phyloP scores from a whole-genome alignment of 2,113 vertebrate species.

The Conger conger region DNA sequence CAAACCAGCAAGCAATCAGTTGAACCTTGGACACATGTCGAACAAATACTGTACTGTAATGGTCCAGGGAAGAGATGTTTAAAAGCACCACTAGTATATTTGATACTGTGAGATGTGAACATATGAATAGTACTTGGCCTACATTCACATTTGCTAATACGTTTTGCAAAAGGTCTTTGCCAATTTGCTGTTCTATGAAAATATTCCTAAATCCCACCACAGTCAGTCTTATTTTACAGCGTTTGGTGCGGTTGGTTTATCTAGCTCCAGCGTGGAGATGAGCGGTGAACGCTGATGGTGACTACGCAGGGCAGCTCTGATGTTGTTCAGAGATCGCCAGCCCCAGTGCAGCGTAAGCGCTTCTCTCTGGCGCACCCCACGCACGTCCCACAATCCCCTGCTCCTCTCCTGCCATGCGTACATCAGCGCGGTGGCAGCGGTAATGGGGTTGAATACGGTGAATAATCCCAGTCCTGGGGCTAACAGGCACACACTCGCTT shows the following conservation, averaged over 20 bases:
- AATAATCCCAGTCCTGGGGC: conserved; percentile 10
- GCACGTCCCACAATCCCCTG: not conserved
- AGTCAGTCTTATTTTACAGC: not conserved
- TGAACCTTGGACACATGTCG: not conserved
- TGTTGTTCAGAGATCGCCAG: conserved; percentile 44
- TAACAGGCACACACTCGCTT: not conserved
- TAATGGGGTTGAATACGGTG: conserved; percentile 40
- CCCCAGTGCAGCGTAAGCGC: conserved; percentile 41
- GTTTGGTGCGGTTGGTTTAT: not conserved
- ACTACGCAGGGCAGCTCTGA: conserved; percentile 46
- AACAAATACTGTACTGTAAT: not conserved
- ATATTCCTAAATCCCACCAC: not conserved
- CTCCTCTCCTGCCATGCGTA: conserved; percentile 24
- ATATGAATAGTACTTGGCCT: not conserved
- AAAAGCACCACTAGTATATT: not conserved
- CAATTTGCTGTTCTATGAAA: not conserved
- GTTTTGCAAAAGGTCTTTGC: not conserved
- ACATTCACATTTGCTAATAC: not conserved
- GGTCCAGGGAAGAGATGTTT: not conserved
- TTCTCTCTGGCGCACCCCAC: conserved; percentile 43
- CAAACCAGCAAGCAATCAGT: not conserved
- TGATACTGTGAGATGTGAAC: not conserved
- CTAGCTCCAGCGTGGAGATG: conserved; percentile 21
- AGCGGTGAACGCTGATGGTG: conserved; percentile 40
- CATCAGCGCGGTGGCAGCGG: conserved; percentile 19